Percentiles rank a stretch among this genome's conserved stretches.
Evolutionary conservation across 2,113 vertebrate species (phyloP).

Genomic region (Silurus glanis): DNA sequence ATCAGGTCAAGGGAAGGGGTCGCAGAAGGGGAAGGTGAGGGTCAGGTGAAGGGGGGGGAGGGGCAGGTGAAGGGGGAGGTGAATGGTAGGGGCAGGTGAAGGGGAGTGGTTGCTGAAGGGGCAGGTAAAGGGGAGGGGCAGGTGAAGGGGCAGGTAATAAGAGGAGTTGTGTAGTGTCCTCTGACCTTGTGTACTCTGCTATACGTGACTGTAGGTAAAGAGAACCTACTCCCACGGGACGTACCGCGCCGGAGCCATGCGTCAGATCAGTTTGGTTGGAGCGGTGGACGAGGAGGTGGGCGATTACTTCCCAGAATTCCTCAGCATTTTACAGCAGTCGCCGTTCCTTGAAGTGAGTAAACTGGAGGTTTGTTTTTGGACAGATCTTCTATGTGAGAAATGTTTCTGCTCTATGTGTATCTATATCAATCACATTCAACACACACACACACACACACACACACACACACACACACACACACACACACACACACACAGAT

Average conservation of each 20-base stretch:
- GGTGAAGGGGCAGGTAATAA: too few species aligned
- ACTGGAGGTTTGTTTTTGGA: neutral
- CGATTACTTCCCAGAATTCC: conserved; percentile 96
- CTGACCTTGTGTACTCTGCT: neutral
- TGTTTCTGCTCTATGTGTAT: neutral
- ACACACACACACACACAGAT: neutral
- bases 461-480: neutral
- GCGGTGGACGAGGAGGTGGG: conserved; percentile 98
- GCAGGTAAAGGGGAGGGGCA: too few species aligned
- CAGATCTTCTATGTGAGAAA: too few species aligned
- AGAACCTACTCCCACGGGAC: conserved; percentile 96
- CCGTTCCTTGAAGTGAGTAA: conserved; percentile 92
- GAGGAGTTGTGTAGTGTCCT: neutral
- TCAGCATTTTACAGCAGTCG: conserved; percentile 92
- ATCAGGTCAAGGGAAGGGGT: too few species aligned
- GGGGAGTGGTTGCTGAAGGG: too few species aligned
- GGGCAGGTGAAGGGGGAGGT: too few species aligned
- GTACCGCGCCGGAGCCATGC: conserved; percentile 95
- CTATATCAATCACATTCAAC: neutral
- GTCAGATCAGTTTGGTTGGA: conserved; percentile 97
- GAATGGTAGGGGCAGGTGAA: too few species aligned
- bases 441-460: neutral
- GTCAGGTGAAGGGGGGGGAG: too few species aligned
- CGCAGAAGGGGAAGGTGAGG: too few species aligned
- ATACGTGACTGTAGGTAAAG: conserved; percentile 81